Base-by-base conservation (phyloP, 37 sponge, comb jelly and placozoan genomes). In the Corticium candelabrum region DNA sequence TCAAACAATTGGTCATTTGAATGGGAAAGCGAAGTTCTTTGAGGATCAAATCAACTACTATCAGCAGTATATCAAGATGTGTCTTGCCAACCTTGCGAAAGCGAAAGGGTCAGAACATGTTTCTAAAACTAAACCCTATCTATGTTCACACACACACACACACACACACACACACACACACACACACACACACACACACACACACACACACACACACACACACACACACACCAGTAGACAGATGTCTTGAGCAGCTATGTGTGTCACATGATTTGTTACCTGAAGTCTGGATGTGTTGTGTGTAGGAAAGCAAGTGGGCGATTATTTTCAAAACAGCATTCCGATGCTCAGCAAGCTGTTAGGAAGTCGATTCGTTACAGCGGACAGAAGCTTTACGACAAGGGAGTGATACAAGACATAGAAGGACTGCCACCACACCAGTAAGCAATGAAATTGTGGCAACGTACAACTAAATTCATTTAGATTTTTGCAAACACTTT, bases 381-480 rank as follows among this genome's bases (percentile, higher is more conserved):
- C 1, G 99, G 91, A 2, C 95, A 91, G 71, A 86, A 87, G 68
- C 81, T 98, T 38, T 82, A 80, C 67, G 96, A 98, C 72, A 98
- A 98, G 78, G 91, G 91, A 32, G 93, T 98, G 35, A 82, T 98
- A 37, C 75, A 91, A 33, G 93, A 91, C 85, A 94, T 98, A 37
- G 99, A 94, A 67, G 95, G 96, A 2, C 79, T 98, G 0, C 96
- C 92, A 4, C 67, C 83, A 40, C 86, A 86, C 56, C 96, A 95
- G 93, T 93, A 34, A 85, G 94, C 15, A 3, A 21, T 74, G 11
- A 21, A 21, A 21, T 43, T 43, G 11, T 43, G n/a, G n/a, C n/a
- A n/a, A n/a, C n/a, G n/a, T n/a, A n/a, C n/a, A n/a, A n/a, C n/a
- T n/a, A n/a, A n/a, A n/a, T n/a, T n/a, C n/a, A n/a, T n/a, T n/a